phyloP scores from a whole-genome alignment of 1,140 invertebrate species.

The Heliconius congener region DNA sequence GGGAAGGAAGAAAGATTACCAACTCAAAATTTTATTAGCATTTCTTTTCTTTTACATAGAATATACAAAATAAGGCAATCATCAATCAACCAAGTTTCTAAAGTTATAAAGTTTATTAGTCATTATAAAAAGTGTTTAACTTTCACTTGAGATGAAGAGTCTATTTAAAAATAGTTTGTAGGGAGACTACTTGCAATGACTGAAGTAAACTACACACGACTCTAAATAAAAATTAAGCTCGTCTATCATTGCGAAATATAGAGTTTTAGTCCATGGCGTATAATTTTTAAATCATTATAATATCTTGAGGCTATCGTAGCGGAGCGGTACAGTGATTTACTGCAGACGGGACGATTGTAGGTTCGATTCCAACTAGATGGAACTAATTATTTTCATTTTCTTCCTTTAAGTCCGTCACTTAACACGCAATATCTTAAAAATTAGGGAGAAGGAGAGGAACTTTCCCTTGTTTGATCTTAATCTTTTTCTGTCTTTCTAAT shows the following conservation, averaged over 20 bases:
- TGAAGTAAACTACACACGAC: background rate
- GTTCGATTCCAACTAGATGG: background rate
- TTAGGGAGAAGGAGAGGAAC: too few species aligned
- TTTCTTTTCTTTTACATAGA: too few species aligned
- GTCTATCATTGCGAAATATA: background rate
- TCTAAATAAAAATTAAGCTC: background rate
- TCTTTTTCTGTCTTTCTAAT: too few species aligned
- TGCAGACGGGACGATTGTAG: background rate
- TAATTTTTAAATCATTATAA: too few species aligned
- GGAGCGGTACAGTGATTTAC: background rate
- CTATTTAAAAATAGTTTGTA: conserved; percentile 2
- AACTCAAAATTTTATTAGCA: too few species aligned
- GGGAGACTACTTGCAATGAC: background rate
- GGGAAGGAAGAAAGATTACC: too few species aligned
- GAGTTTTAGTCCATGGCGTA: too few species aligned
- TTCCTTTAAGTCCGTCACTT: background rate
- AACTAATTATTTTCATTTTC: background rate
- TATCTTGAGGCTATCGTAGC: background rate
- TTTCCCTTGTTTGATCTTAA: too few species aligned
- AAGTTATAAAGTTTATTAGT: too few species aligned
- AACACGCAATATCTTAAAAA: background rate
- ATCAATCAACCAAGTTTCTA: too few species aligned
- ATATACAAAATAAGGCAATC: too few species aligned
- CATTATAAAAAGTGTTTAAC: too few species aligned
- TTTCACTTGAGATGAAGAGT: background rate